Evolutionary conservation across 2,888 invertebrate species (phyloP).

Genomic region (Frankliniella intonsa): DNA sequence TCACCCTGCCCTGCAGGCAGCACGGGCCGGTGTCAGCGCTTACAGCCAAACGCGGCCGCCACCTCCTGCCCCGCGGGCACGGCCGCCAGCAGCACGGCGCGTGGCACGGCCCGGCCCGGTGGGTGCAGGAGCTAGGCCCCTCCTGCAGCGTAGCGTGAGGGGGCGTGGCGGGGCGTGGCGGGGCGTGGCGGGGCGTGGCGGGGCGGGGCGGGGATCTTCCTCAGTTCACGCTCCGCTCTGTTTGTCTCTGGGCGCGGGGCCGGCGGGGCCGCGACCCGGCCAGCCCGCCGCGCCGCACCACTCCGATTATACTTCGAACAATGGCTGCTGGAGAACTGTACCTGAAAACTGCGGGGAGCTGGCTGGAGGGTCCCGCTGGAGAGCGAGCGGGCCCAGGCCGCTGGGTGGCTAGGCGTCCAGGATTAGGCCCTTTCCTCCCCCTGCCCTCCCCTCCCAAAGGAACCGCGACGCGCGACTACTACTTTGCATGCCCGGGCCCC

Average conservation of each 20-base stretch:
- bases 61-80: background rate
- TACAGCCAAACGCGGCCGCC: background rate
- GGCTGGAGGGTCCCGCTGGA: too few species aligned
- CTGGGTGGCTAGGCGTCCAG: too few species aligned
- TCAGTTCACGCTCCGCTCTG: constrained; percentile 21
- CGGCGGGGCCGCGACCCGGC: too few species aligned
- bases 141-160: background rate
- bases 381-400: too few species aligned
- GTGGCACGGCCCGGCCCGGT: background rate
- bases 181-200: background rate
- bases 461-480: too few species aligned
- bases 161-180: background rate
- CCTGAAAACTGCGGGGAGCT: background rate
- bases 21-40: too few species aligned
- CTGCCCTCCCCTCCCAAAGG: too few species aligned
- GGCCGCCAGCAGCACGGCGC: background rate
- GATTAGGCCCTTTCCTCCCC: too few species aligned
- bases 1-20: too few species aligned
- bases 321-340: background rate
- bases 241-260: background rate
- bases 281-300: too few species aligned
- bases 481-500: too few species aligned
- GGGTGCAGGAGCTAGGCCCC: background rate
- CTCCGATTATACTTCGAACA: background rate
- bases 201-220: background rate